Evolutionary conservation across 1,140 invertebrate genomes (phyloP).

Genomic region (Paracyclopina nana): DNA sequence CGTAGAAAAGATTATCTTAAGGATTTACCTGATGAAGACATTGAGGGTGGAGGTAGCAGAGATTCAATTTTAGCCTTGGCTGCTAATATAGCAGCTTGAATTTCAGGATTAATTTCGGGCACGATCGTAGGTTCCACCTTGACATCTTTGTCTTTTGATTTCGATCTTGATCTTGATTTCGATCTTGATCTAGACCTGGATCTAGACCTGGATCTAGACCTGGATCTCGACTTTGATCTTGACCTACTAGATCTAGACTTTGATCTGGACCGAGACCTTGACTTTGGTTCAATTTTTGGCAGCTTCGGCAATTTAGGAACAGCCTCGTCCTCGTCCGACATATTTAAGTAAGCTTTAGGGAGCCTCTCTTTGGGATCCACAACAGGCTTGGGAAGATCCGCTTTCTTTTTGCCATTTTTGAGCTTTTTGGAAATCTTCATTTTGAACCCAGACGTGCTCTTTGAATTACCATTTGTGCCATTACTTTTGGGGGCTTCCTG

Average conservation of each 20-base stretch:
- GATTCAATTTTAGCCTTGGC: conserved; percentile 3
- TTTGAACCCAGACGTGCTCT: not conserved
- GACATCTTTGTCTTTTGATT: not conserved
- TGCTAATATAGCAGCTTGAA: not conserved
- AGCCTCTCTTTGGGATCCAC: not conserved
- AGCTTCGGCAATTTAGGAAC: not conserved
- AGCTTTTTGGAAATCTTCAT: not conserved
- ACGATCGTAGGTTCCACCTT: not conserved
- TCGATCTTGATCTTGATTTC: not conserved
- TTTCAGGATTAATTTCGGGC: not conserved
- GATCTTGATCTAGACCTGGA: not conserved
- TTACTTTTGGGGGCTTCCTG: not conserved
- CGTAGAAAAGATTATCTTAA: no score
- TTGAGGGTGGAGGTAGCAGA: no score
- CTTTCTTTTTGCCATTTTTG: not conserved
- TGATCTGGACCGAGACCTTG: not conserved
- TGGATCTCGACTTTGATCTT: not conserved
- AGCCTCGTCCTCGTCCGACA: not conserved
- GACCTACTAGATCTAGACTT: not conserved
- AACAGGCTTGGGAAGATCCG: not conserved
- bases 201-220: not conserved
- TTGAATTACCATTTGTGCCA: not conserved
- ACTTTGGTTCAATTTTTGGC: not conserved
- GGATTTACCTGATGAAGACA: no score
- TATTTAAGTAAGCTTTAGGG: not conserved